phyloP scores from a whole-genome alignment of 2,797 vertebrate genomes.

The Sebastes hopkinsi region DNA sequence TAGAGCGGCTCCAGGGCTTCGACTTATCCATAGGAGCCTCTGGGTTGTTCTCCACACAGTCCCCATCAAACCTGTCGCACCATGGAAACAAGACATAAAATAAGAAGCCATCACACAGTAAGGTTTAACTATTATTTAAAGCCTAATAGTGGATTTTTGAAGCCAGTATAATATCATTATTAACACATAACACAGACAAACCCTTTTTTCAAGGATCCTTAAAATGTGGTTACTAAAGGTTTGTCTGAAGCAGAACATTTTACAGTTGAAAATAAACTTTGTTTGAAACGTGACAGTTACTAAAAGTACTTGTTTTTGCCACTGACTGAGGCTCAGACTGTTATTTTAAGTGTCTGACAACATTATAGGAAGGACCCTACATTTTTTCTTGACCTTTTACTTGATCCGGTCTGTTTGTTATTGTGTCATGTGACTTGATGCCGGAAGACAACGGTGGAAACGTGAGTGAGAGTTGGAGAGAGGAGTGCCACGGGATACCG shows the following conservation, averaged over 20 bases:
- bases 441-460: background rate
- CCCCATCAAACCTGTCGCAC: slow-evolving; percentile 90
- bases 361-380: too few relatives aligned
- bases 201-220: too few relatives aligned
- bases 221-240: background rate
- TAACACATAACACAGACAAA: background rate
- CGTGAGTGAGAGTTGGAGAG: background rate
- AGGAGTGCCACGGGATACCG: background rate
- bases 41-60: slow-evolving; percentile 89
- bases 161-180: background rate
- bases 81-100: background rate
- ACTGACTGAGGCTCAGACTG: too few relatives aligned
- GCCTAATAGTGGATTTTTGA: background rate
- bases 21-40: slow-evolving; percentile 89
- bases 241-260: background rate
- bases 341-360: too few relatives aligned
- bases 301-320: too few relatives aligned
- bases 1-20: slow-evolving; percentile 93
- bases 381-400: rapidly evolving
- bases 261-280: background rate
- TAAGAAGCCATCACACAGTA: background rate
- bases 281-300: background rate
- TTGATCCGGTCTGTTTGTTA: too few relatives aligned
- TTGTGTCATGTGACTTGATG: too few relatives aligned
- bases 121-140: background rate